Evolutionary conservation across 2,113 vertebrate genomes (phyloP).

Genomic region (Eubucco bourcierii): DNA sequence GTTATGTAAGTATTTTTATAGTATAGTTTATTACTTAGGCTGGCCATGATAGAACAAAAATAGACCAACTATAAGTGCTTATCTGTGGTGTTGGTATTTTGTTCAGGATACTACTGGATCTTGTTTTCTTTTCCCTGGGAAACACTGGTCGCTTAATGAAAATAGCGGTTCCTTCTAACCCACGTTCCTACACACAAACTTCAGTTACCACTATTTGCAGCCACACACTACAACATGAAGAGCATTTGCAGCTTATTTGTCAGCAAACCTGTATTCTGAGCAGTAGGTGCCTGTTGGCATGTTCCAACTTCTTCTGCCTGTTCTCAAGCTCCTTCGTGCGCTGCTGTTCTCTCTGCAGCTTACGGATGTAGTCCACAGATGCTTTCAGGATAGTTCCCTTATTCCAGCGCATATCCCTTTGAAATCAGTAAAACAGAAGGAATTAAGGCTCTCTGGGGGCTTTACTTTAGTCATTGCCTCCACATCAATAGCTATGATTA

Average conservation of each 20-base stretch:
- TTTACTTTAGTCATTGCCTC: not conserved
- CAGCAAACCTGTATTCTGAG: constrained; percentile 91
- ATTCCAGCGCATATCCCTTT: constrained; percentile 93
- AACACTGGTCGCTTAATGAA: not conserved
- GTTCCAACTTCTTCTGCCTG: constrained; percentile 94
- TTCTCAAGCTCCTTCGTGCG: constrained; percentile 93
- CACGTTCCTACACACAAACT: not conserved
- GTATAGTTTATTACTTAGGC: rapidly evolving
- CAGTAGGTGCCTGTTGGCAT: constrained; percentile 91
- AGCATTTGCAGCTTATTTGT: not conserved
- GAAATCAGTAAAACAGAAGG: not conserved
- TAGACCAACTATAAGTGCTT: not conserved
- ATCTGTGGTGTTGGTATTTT: not conserved
- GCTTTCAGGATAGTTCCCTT: constrained; percentile 98
- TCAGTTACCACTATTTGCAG: not conserved
- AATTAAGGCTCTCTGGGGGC: not conserved
- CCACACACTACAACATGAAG: not conserved
- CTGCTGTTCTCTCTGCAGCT: constrained; percentile 93
- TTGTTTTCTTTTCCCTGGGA: not conserved
- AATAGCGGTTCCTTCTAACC: rapidly evolving
- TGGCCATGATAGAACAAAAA: not conserved
- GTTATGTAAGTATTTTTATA: not conserved
- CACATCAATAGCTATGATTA: not conserved
- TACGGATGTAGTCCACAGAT: constrained; percentile 96
- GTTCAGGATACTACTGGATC: not conserved